Conservation (phyloP, 2,113 vertebrate species). For the Otolemur garnettii region DNA sequence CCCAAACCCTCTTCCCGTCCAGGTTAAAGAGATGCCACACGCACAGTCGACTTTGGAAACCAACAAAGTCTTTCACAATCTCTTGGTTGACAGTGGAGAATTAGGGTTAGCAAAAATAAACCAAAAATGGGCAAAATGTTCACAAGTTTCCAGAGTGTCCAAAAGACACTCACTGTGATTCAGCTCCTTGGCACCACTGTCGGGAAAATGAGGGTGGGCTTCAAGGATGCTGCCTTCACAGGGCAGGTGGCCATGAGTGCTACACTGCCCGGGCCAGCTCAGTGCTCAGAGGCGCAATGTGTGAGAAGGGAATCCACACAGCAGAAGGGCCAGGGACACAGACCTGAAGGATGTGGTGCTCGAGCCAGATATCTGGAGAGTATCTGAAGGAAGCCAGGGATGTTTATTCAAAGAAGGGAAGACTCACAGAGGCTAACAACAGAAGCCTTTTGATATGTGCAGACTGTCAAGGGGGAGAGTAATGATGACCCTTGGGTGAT, state of each 20-base stretch:
- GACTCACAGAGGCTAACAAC: background rate
- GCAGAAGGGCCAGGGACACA: background rate
- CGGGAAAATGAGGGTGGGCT: background rate
- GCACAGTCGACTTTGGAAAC: slow-evolving; percentile 8
- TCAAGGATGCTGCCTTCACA: fast-evolving
- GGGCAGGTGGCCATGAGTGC: no score
- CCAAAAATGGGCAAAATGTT: background rate
- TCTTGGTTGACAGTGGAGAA: background rate
- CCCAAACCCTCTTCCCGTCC: background rate
- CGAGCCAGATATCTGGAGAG: background rate
- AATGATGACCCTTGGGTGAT: background rate
- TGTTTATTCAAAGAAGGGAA: background rate
- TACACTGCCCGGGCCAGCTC: fast-evolving
- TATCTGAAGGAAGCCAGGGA: background rate
- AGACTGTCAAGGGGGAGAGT: background rate
- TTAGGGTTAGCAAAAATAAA: background rate
- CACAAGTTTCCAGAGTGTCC: background rate
- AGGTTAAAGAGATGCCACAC: background rate
- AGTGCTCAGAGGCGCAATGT: background rate
- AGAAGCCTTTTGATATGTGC: background rate
- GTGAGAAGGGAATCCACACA: background rate
- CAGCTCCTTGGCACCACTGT: no score
- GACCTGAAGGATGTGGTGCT: background rate
- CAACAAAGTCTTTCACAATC: background rate
- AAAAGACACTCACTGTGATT: no score